Percentiles rank a stretch among this genome's conserved stretches.
Conservation (phyloP, 2,888 invertebrate genomes). For the Capitulum mitella region DNA sequence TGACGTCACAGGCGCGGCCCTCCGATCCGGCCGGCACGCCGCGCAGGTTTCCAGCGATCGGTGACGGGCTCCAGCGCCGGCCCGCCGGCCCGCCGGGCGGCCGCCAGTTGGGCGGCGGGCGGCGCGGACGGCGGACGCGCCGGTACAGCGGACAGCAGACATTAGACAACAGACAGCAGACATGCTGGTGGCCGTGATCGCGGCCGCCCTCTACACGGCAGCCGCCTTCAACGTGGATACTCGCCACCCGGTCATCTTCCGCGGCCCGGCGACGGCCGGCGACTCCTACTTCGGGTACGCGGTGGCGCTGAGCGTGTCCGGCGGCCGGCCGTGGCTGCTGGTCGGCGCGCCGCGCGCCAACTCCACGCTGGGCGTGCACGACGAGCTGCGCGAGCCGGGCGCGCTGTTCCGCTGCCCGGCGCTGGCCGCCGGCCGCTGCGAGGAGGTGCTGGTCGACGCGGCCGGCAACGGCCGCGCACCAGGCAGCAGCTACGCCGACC, state of each 20-base stretch:
- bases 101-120: too few species aligned
- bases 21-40: too few species aligned
- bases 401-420: slow-evolving; percentile 49
- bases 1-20: too few species aligned
- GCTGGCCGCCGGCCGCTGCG: slow-evolving; percentile 40
- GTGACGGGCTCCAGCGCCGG: too few species aligned
- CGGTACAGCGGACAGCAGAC: too few species aligned
- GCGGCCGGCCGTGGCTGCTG: slow-evolving; percentile 42
- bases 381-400: slow-evolving; percentile 49
- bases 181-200: not conserved
- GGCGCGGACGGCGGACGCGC: not conserved
- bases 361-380: slow-evolving; percentile 43
- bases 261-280: slow-evolving; percentile 27
- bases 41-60: too few species aligned
- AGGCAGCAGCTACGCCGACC: slow-evolving; percentile 36
- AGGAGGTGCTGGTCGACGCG: slow-evolving; percentile 44
- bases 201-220: slow-evolving; percentile 50
- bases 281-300: slow-evolving; percentile 36
- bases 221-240: slow-evolving; percentile 33
- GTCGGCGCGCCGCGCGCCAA: slow-evolving; percentile 53
- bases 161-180: too few species aligned
- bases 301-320: slow-evolving; percentile 26
- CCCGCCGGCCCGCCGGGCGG: too few species aligned
- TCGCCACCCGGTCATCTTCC: slow-evolving; percentile 31
- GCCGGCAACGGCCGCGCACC: slow-evolving; percentile 38